These are phyloP conservation scores for Cnemophilus loriae DNA, from an alignment of 2,113 vertebrate species.

Conservation along the genomic window DNA sequence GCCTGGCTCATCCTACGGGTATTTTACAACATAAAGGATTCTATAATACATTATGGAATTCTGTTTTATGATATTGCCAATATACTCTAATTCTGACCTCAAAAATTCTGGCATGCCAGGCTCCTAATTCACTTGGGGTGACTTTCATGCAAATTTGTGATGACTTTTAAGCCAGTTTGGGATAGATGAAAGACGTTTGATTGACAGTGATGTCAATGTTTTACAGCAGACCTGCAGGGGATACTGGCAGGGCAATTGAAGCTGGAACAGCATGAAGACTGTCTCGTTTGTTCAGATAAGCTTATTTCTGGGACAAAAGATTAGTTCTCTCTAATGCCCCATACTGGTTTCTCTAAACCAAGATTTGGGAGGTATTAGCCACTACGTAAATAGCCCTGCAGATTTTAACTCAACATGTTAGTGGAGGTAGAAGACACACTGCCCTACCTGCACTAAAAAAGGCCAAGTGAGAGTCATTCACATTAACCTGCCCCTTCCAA, in stretches of 20 bases:
- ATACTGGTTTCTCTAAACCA: not conserved
- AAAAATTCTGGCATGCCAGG: not conserved
- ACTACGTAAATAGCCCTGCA: not conserved
- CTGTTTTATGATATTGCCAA: not conserved
- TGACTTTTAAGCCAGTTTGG: not conserved
- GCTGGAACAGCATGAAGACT: not conserved
- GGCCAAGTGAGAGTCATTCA: not conserved
- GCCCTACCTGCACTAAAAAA: not conserved
- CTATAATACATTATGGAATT: too few relatives aligned
- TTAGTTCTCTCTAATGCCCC: not conserved
- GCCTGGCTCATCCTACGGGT: not conserved
- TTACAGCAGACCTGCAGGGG: not conserved
- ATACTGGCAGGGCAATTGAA: not conserved
- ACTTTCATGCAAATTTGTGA: not conserved
- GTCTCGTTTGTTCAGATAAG: not conserved
- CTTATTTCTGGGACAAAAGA: constrained; percentile 18
- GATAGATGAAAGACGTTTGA: not conserved
- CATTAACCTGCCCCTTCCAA: not conserved
- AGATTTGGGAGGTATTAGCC: constrained; percentile 20
- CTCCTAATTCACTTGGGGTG: not conserved
- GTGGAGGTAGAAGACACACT: not conserved
- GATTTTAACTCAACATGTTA: not conserved
- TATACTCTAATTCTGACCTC: not conserved
- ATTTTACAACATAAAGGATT: not conserved
- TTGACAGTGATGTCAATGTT: not conserved